phyloP scores from a whole-genome alignment of 2,797 vertebrate genomes.

The Macrochelys suwanniensis region DNA sequence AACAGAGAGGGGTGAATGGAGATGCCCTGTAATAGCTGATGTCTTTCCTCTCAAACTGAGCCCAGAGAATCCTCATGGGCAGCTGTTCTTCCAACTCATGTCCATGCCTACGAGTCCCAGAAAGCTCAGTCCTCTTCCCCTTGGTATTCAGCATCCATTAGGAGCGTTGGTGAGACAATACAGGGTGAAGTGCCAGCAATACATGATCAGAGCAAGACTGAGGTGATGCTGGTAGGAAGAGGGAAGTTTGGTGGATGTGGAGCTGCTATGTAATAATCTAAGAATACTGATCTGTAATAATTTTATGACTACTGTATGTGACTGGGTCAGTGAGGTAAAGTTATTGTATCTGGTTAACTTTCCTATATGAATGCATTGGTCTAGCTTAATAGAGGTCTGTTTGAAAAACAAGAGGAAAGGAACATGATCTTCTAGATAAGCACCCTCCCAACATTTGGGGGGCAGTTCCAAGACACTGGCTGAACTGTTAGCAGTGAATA shows the following conservation, averaged over 20 bases:
- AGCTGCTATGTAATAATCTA: neutral
- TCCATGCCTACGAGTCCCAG: neutral
- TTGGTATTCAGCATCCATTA: neutral
- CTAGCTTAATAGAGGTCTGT: neutral
- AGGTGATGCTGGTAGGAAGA: rapidly evolving
- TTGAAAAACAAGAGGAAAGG: neutral
- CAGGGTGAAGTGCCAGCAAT: neutral
- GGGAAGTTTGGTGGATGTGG: rapidly evolving
- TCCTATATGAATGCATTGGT: neutral
- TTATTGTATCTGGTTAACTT: neutral
- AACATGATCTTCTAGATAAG: neutral
- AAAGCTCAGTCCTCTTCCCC: neutral
- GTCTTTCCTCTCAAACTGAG: neutral
- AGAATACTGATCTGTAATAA: neutral
- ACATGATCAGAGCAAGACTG: neutral
- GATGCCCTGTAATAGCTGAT: neutral
- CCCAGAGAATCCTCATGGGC: neutral
- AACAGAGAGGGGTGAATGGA: neutral
- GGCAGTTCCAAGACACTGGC: neutral
- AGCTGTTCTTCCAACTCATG: neutral
- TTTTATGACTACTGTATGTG: neutral
- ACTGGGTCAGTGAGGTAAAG: neutral
- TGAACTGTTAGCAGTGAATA: neutral
- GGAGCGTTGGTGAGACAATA: neutral
- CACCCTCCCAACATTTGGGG: neutral